These are phyloP conservation scores for Pterostichus madidus DNA, from an alignment of 2,888 invertebrate genomes.

Conservation along the genomic window DNA sequence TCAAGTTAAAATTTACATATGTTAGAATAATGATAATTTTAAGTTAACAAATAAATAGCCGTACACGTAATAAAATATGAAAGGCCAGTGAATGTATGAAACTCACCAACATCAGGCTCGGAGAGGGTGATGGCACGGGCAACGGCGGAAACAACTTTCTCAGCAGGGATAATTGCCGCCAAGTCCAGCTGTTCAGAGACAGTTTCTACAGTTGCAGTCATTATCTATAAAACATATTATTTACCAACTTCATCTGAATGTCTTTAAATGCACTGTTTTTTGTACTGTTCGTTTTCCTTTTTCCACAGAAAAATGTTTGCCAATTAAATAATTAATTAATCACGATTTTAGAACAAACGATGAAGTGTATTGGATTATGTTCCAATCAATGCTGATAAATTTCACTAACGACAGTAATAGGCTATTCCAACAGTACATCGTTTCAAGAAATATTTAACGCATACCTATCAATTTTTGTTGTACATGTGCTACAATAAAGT, in stretches of 20 bases:
- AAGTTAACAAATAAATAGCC: no score
- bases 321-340: constrained; percentile 11
- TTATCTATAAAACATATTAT: constrained; percentile 83
- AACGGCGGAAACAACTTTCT: constrained; percentile 87
- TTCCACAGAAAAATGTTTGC: constrained; percentile 20
- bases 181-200: constrained; percentile 94
- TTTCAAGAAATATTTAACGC: no score
- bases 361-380: constrained; percentile 31
- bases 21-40: no score
- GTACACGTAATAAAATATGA: background rate
- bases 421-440: no score
- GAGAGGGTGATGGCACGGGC: constrained; percentile 93
- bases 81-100: background rate
- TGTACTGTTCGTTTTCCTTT: constrained; percentile 37
- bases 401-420: background rate
- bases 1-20: no score
- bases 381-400: constrained; percentile 23
- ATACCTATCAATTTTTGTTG: no score
- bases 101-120: constrained; percentile 91
- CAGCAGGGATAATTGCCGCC: constrained; percentile 90
- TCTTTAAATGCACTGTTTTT: constrained; percentile 38
- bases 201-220: constrained; percentile 97
- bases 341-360: constrained; percentile 41
- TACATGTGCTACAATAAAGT: no score
- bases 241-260: constrained; percentile 68